Evolutionary conservation across 2,888 invertebrate genomes (phyloP).

Genomic region (Tigriopus californicus): DNA sequence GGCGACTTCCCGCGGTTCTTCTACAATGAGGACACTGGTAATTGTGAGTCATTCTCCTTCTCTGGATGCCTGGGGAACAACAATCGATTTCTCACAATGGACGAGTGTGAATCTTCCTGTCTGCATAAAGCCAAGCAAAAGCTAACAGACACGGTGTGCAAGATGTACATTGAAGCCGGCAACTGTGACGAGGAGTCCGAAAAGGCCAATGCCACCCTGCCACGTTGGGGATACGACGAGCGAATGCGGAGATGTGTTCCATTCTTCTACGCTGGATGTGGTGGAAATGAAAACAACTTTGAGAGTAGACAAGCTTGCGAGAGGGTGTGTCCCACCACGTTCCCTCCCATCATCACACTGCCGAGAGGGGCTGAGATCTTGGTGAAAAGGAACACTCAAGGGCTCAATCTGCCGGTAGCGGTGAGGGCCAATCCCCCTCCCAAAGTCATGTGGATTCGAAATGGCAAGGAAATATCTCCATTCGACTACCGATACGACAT

Average conservation of each 20-base stretch:
- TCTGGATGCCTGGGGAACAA: constrained; percentile 15
- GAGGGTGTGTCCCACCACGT: constrained; percentile 3
- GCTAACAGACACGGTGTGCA: constrained; percentile 5
- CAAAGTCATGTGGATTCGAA: constrained; percentile 6
- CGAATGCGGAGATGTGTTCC: constrained; percentile 9
- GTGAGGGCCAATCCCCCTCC: constrained; percentile 6
- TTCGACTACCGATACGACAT: neutral
- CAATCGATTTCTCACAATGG: constrained; percentile 10
- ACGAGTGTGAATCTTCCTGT: constrained; percentile 2
- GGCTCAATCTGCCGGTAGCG: neutral
- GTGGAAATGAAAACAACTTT: constrained; percentile 13
- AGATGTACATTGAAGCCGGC: constrained; percentile 18
- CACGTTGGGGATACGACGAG: constrained; percentile 2
- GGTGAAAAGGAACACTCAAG: neutral
- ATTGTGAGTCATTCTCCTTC: constrained; percentile 5
- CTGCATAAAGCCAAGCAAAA: neutral
- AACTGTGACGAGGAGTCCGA: constrained; percentile 18
- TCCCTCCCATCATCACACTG: constrained; percentile 4
- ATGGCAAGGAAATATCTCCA: neutral
- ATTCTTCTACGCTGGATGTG: constrained; percentile 16
- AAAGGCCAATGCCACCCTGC: neutral
- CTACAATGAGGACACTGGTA: constrained; percentile 3
- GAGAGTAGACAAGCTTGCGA: neutral
- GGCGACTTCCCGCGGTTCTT: constrained; percentile 7
- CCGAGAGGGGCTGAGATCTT: constrained; percentile 5